phyloP scores from a whole-genome alignment of 2,888 invertebrate genomes.

The Opisthograptis luteolata region DNA sequence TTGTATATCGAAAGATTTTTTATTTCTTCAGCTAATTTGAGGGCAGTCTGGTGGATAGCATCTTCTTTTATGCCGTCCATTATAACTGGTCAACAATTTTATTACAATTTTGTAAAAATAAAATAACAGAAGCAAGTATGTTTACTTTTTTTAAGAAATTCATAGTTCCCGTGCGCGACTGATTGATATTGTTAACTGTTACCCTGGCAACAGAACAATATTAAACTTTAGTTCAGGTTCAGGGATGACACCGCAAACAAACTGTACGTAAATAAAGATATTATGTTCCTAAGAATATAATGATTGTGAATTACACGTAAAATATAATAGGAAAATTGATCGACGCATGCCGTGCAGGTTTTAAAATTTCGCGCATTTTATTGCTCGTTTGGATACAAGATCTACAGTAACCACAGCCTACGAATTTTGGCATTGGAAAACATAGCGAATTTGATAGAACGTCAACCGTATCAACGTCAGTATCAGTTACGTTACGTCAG shows the following conservation, averaged over 20 bases:
- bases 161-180: constrained; percentile 51
- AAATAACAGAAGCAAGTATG: constrained; percentile 58
- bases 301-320: background rate
- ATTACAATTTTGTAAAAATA: constrained; percentile 63
- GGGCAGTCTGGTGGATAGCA: constrained; percentile 89
- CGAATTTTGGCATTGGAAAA: too few relatives aligned
- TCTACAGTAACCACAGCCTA: too few relatives aligned
- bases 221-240: constrained; percentile 42
- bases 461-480: too few relatives aligned
- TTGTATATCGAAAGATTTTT: constrained; percentile 90
- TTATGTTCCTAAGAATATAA: too few relatives aligned
- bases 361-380: constrained; percentile 6
- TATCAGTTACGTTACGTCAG: too few relatives aligned
- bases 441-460: too few relatives aligned
- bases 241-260: too few relatives aligned
- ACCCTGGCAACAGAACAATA: constrained; percentile 52
- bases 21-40: constrained; percentile 92
- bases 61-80: constrained; percentile 84
- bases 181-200: constrained; percentile 54
- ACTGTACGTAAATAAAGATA: too few relatives aligned
- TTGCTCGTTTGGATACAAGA: too few relatives aligned
- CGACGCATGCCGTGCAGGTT: constrained; percentile 6
- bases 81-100: constrained; percentile 50
- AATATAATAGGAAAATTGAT: too few relatives aligned
- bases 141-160: constrained; percentile 70